Base-by-base conservation (phyloP, 2,113 vertebrate genomes). In the Pomatorhinus ruficollis region DNA sequence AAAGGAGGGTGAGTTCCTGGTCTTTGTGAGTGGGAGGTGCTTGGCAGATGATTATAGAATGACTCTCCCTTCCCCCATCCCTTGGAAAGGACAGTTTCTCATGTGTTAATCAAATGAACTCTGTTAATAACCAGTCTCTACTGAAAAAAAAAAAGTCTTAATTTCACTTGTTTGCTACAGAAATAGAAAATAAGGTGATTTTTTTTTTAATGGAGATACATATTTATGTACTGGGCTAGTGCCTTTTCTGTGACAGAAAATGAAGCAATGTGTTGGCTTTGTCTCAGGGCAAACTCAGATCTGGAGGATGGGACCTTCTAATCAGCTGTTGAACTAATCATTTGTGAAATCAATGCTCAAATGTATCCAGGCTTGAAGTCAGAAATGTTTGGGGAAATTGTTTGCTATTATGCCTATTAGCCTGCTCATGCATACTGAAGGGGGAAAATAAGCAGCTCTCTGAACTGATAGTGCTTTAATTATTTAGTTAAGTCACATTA, bases 401-500 rank as follows among this genome's bases (percentile, higher is more conserved):
- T 45, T 84, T 90, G 24, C 44, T 77, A 13, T 57, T 57, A 40
- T 1, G 28, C 30, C 59, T 86, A 28, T 70, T 83, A 57, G 63
- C 61, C 84, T 95, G 57, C 37, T 50, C 15, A 61, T 61, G 65
- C 64, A 19, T 42, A 30, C 40, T 3, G 21, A 45, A 42, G n/a
- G 35, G n/a, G 3, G 15, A 4, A 4, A 37, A 63, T 16, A 63
- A 50, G n/a, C 68, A 83, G 24, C 59, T 83, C 27, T 85, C 81
- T 77, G 9, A 64, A 66, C 33, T 39, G 56, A 33, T 47, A 37
- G 18, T 49, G 52, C 31, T 90, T 96, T 60, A 85, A 88, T 93
- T 96, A 91, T 91, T 92, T 57, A 83, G 28, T 81, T 79, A 69
- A 92, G 71, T 83, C 59, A 61, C 49, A 49, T 77, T 74, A 68